Evolutionary conservation across 2,113 vertebrate genomes (phyloP).

Genomic region (Taurulus bubalis): DNA sequence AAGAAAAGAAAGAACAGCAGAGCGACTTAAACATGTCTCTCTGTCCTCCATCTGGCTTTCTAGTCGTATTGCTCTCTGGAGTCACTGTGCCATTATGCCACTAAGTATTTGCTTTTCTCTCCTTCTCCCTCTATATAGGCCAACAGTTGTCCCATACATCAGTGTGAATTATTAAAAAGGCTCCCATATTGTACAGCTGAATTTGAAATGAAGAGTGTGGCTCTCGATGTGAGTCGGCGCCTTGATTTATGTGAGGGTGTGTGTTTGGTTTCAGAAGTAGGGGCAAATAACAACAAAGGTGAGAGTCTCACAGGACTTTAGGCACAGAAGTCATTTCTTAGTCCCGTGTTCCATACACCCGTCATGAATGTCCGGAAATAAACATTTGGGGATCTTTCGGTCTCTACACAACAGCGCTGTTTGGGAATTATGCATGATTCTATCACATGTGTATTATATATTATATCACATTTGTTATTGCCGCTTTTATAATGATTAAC

Average conservation of each 20-base stretch:
- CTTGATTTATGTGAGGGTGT: conserved; percentile 17
- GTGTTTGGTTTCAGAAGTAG: neutral
- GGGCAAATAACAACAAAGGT: neutral
- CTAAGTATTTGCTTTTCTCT: neutral
- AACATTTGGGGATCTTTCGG: neutral
- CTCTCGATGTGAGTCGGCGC: neutral
- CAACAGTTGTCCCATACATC: conserved; percentile 62
- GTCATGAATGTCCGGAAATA: neutral
- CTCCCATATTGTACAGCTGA: conserved; percentile 17
- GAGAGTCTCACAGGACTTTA: neutral
- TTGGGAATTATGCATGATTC: neutral
- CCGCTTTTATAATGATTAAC: neutral
- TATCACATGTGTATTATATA: neutral
- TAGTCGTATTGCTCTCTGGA: neutral
- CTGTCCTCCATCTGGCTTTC: neutral
- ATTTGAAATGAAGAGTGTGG: neutral
- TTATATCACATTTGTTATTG: no score
- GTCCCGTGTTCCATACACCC: neutral
- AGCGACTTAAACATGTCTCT: neutral
- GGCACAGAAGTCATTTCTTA: neutral
- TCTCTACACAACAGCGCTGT: neutral
- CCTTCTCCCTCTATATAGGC: conserved; percentile 40
- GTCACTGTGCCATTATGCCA: neutral
- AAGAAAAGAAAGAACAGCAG: neutral
- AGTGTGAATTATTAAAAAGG: conserved; percentile 65